Base-by-base conservation (phyloP, 1,140 invertebrate genomes). In the Drosophila triauraria region DNA sequence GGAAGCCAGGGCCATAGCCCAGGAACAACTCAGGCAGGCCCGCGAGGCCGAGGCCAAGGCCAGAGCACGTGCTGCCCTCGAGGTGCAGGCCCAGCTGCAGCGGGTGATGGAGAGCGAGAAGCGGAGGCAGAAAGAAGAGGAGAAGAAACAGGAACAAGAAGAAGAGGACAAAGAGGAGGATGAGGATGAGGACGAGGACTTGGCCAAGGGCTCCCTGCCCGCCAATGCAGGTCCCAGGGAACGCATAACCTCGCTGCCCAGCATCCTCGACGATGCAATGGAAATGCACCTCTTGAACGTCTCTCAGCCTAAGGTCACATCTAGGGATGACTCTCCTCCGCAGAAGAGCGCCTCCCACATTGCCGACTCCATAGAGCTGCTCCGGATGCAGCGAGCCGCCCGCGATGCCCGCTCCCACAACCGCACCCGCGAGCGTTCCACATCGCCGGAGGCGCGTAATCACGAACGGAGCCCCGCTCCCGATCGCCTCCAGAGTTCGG, bases 401-500 rank as follows among this genome's bases (percentile, higher is more conserved):
- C 86, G 87, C 13, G 78, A 64, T 42, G 78, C 51, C 27, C 70
- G 82, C 3, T 90, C 91, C 48, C 48, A 76, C 9, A 65, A 82
- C 27, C 81, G 75, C n/a, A 78, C 67, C 20, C 77, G 91, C 0
- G 90, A 86, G 44, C 84, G 91, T 3, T 87, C 78, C 13, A 44
- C 30, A 7, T 92, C 91, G 5, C 75, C 78, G 7, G 53, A 30
- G 0, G 17, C 47, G 0, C 67, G 74, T 1, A 42, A 80, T 30
- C 78, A 54, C 35, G 91, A 91, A 27, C 56, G 91, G 1, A 92
- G 91, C 1, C 38, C 77, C 3, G 91, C 87, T 27, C 91, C 91
- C 12, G 87, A 91, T 50, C 91, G 91, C 57, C 64, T 91, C 25
- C 86, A 91, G 44, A 92, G 86, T 25, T 88, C 87, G 8, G 70